Evolutionary conservation across 2,888 invertebrate genomes (phyloP), one percentile per base, ranked within the genome.

Genomic region (Tenthredo notha): DNA sequence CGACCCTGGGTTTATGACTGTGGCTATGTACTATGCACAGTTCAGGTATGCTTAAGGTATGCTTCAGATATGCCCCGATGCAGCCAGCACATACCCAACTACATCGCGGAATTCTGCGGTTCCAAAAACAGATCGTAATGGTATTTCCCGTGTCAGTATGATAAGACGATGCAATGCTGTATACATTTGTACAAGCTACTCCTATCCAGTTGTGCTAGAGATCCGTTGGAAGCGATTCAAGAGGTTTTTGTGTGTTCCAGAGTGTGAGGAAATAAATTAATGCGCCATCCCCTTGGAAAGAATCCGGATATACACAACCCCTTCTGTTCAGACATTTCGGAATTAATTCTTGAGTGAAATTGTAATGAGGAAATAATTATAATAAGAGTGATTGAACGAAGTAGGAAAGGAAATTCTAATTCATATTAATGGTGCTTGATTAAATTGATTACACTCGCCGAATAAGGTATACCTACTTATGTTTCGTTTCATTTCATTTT

Each of bases 101-200:
- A 47, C 75, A 47, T 12, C 50, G 33, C 37, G 58, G 54, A 78
- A 78, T 78, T 78, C 78, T 12, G 78, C 78, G 78, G 54, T 78
- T 54, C 50, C 54, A 37, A 78, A 78, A 78, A 58, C 78, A 50
- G 54, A 78, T 78, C 21, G 54, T 54, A 54, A 78, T 78, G 50
- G 54, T 78, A 75, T 75, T 75, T 47, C 75, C 18, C 18, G 33
- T n/a, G 15, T n/a, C 43, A 21, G 47, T 21, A 7, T 6, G 75
- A 75, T 43, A 75, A 75, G 75, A 75, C 75, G 70, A 29, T 12
- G 47, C 25, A 43, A 47, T 25, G 47, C 70, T 70, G 70, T 37
- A 70, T 70, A 70, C n/a, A 70, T 70, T 70, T n/a, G 15, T n/a
- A 70, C 12, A 12, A 7, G 6, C 21, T 21, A 25, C n/a, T 54